Percentiles rank a stretch among this genome's conserved stretches.
These are phyloP conservation scores for Herpailurus yagouaroundi DNA, from an alignment of 2,113 vertebrate genomes.

Conservation along the genomic window DNA sequence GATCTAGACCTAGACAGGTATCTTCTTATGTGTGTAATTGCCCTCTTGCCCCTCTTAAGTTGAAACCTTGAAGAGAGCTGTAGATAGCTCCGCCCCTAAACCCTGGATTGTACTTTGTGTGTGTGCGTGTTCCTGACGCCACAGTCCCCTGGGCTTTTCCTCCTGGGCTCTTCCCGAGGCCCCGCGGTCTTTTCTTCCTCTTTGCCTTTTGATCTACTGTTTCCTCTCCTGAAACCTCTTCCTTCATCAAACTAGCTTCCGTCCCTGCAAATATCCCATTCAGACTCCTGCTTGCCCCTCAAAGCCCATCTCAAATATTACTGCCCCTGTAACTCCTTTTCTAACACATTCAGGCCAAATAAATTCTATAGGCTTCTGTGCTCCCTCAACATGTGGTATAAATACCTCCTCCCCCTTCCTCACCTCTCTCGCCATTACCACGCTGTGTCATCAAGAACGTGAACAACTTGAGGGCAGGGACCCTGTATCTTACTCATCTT, in stretches of 20 bases:
- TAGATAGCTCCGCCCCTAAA: not conserved
- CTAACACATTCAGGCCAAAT: not conserved
- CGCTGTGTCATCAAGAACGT: not conserved
- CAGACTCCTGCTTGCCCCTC: not conserved
- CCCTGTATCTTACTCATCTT: not conserved
- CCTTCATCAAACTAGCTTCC: not conserved
- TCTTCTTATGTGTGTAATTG: not conserved
- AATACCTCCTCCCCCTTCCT: fast-evolving
- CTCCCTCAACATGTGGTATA: not conserved
- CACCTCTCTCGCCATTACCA: not conserved
- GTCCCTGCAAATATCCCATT: not conserved
- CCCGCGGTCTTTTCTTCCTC: not conserved
- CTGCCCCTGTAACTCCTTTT: not conserved
- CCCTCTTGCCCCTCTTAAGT: not conserved
- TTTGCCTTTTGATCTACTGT: not conserved
- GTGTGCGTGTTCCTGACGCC: not conserved
- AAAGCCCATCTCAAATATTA: not conserved
- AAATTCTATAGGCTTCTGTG: not conserved
- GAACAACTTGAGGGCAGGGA: not conserved
- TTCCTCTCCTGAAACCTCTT: not conserved
- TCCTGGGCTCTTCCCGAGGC: not conserved
- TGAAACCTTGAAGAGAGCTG: not conserved
- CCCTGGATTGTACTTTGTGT: not conserved
- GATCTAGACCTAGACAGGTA: not conserved
- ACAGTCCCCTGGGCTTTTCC: not conserved